Evolutionary conservation across 1,140 invertebrate species (phyloP).

Genomic region (Tribolium madens): DNA sequence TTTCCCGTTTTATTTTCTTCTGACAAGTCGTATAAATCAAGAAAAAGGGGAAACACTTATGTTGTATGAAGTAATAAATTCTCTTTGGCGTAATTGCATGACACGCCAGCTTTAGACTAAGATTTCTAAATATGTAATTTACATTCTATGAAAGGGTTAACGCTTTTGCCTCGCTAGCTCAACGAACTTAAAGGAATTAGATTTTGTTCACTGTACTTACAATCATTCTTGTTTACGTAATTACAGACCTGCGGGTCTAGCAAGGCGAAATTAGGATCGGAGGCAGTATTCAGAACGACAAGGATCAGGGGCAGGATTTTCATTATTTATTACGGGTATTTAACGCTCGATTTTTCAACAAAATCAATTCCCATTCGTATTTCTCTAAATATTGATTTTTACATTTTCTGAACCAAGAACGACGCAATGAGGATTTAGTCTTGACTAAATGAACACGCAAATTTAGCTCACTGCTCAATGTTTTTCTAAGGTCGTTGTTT

Average conservation of each 20-base stretch:
- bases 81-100: slow-evolving; percentile 34
- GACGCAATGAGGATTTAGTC: slow-evolving; percentile 5
- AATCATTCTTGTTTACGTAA: slow-evolving; percentile 14
- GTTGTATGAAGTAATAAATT: slow-evolving; percentile 34
- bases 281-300: background rate
- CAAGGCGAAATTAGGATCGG: background rate
- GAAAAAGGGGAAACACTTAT: slow-evolving; percentile 22
- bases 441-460: slow-evolving; percentile 28
- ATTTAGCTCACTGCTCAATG: background rate
- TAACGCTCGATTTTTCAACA: background rate
- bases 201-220: slow-evolving; percentile 26
- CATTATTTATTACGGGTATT: background rate
- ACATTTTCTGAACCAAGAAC: background rate
- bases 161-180: slow-evolving; percentile 12
- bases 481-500: slow-evolving; percentile 1
- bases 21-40: background rate
- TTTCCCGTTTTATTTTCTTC: background rate
- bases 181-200: slow-evolving; percentile 26
- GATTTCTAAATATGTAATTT: slow-evolving; percentile 36
- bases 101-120: slow-evolving; percentile 29
- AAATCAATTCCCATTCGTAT: background rate
- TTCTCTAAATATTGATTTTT: background rate
- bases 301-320: background rate
- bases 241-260: slow-evolving; percentile 3
- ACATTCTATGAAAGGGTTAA: slow-evolving; percentile 34